Evolutionary conservation across 2,888 invertebrate genomes (phyloP), one percentile per base, ranked within the genome.

Genomic region (Diaprepes abbreviatus): DNA sequence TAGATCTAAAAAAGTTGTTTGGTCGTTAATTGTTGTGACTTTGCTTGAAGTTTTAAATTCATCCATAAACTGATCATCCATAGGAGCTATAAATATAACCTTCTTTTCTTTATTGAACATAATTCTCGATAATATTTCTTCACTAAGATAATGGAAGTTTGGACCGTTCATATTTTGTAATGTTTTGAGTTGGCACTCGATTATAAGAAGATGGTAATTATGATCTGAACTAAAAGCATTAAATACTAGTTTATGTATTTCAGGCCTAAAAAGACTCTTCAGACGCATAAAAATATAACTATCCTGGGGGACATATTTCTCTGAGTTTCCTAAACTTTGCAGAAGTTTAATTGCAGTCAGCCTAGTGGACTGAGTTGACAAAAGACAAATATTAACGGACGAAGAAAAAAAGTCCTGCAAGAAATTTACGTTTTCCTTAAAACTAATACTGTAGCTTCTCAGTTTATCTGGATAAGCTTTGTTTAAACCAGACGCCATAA

Each of bases 201-300:
- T 57, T 0, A 72, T 21, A 19, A 66, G 45, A 3, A 72, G 62
- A 38, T 50, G 31, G 31, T 48, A 55, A 14, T 48, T 66, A 9
- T 45, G 7, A 5, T 16, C 10, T 6, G 45, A 48, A 9, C 55
- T 19, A 17, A 57, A 66, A 12, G 69, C 45, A 31, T 54, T 28
- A 1, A 50, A 5, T 0, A 69, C 31, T 3, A 68, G 17, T 28
- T 69, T 31, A 52, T 45, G 48, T 12, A 38, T 60, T 48, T 69
- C 16, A n/a, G 21, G 7, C 14, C 31, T 28, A 9, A 55, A 16
- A 0, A 66, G 7, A 31, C 38, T 66, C 17, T 33, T 62, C 0
- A 66, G 17, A 3, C 33, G 57, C 14, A 69, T 12, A 62, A 69
- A 69, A 38, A 72, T 57, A 12, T 33, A 69, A 66, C 72, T 69